Conservation (phyloP, 2,113 vertebrate species). For the Procavia capensis region DNA sequence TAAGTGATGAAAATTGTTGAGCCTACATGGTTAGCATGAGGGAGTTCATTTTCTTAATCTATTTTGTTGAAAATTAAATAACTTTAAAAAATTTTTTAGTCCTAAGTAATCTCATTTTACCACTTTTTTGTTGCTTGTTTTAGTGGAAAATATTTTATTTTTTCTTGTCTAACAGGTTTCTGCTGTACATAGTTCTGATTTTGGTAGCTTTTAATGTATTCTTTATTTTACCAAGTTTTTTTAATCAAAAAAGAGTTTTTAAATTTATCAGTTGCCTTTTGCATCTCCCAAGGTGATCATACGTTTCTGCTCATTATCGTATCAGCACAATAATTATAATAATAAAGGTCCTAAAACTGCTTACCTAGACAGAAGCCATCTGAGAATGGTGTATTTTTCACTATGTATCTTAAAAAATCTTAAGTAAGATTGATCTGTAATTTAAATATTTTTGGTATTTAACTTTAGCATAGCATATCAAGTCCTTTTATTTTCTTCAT, state of each 20-base stretch:
- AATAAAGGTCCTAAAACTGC: conserved; percentile 25
- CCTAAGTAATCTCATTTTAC: not conserved
- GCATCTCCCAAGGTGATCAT: not conserved
- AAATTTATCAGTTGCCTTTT: conserved; percentile 45
- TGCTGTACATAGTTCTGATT: too few relatives aligned
- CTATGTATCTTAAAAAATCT: not conserved
- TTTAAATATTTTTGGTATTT: conserved; percentile 23
- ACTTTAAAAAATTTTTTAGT: too few relatives aligned
- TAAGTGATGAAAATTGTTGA: not conserved
- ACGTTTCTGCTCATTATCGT: conserved; percentile 8
- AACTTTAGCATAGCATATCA: conserved; percentile 22
- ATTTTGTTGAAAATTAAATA: not conserved
- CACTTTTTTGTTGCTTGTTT: too few relatives aligned
- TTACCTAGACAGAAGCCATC: not conserved
- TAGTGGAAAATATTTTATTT: too few relatives aligned
- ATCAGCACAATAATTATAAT: not conserved
- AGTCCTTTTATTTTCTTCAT: conserved; percentile 45
- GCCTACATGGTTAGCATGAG: not conserved
- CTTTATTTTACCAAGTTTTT: conserved; percentile 51
- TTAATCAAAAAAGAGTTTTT: not conserved
- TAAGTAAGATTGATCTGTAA: not conserved
- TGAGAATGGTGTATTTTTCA: conserved; percentile 28
- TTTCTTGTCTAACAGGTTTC: too few relatives aligned
- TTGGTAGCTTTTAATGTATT: not conserved
- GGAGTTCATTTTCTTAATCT: not conserved